A percentile compares a stretch with the other conserved stretches of the same genome.
Evolutionary conservation across 2,888 invertebrate species (phyloP).

Genomic region (Eristalinus sepulchralis): DNA sequence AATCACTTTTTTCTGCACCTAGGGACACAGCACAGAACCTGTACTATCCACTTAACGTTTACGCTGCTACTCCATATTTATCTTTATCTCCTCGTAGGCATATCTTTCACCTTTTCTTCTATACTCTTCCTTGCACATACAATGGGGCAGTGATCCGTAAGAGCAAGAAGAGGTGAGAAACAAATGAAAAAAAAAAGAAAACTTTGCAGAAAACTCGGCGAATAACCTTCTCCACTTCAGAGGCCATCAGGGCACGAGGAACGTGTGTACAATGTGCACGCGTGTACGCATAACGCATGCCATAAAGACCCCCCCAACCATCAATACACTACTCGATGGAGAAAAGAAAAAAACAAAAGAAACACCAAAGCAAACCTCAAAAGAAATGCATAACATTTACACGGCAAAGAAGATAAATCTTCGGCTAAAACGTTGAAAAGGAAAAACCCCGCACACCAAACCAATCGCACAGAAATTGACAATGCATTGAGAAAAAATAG

Average conservation of each 20-base stretch:
- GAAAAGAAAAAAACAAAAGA: conserved; percentile 26
- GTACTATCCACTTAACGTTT: conserved; percentile 19
- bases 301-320: neutral
- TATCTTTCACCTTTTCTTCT: too few relatives aligned
- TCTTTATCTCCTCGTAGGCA: neutral
- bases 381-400: conserved; percentile 41
- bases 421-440: conserved; percentile 4
- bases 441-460: neutral
- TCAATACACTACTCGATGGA: neutral
- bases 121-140: neutral
- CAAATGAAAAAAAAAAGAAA: conserved; percentile 13
- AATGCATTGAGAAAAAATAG: neutral
- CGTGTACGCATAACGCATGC: conserved; percentile 25
- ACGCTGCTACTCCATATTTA: conserved; percentile 31
- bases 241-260: conserved; percentile 59
- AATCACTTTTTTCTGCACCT: neutral
- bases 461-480: neutral
- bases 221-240: conserved; percentile 65
- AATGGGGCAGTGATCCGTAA: neutral
- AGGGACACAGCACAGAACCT: conserved; percentile 1
- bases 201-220: conserved; percentile 40
- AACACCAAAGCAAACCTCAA: conserved; percentile 6
- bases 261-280: conserved; percentile 24
- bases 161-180: neutral
- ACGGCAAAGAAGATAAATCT: conserved; percentile 34